These are phyloP conservation scores for Prenolepis imparis DNA, from an alignment of 2,888 invertebrate genomes.

Conservation along the genomic window DNA sequence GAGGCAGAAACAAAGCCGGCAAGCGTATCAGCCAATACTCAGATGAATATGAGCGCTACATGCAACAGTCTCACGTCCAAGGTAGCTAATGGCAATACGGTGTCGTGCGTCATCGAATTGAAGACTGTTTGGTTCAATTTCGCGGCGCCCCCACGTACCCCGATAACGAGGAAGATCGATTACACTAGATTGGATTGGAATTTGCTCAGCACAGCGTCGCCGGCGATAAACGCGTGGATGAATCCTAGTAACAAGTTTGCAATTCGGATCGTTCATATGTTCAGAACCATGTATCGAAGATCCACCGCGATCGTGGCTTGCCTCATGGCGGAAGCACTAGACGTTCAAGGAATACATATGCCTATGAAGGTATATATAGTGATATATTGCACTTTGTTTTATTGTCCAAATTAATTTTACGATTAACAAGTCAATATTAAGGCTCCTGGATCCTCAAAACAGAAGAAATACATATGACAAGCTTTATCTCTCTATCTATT, in stretches of 20 bases:
- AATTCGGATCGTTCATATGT: constrained; percentile 93
- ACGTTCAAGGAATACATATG: constrained; percentile 94
- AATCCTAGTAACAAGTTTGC: constrained; percentile 97
- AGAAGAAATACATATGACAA: too few relatives aligned
- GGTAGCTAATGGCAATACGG: constrained; percentile 91
- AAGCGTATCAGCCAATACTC: constrained; percentile 83
- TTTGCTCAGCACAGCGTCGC: constrained; percentile 97
- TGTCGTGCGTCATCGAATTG: constrained; percentile 95
- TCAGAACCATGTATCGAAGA: constrained; percentile 92
- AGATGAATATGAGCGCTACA: constrained; percentile 81
- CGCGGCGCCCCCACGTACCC: constrained; percentile 97
- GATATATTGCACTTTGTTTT: too few relatives aligned
- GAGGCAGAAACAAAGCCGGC: constrained; percentile 73
- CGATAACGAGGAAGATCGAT: constrained; percentile 97
- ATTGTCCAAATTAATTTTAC: too few relatives aligned
- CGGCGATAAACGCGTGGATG: constrained; percentile 99
- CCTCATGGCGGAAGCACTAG: constrained; percentile 97
- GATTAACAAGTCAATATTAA: too few relatives aligned
- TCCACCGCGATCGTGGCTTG: constrained; percentile 96
- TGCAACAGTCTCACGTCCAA: constrained; percentile 85
- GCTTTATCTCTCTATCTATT: too few relatives aligned
- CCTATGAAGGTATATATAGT: constrained; percentile 90
- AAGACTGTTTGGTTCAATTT: constrained; percentile 98
- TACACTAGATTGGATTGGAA: constrained; percentile 98
- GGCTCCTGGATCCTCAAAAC: too few relatives aligned